phyloP scores from a whole-genome alignment of 1,140 invertebrate species.

The Polypedilum pembai region DNA sequence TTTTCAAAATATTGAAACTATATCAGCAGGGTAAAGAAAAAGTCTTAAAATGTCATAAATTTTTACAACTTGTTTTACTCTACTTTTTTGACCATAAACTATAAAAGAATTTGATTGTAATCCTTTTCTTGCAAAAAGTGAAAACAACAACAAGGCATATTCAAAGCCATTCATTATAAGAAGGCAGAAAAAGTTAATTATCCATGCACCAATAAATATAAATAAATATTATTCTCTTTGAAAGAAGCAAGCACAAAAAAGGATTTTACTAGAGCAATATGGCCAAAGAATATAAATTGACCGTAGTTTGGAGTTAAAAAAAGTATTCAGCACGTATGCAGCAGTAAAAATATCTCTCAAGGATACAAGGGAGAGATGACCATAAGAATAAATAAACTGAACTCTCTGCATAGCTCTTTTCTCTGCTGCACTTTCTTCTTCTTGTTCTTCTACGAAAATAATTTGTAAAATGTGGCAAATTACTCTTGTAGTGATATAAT shows the following conservation, averaged over 20 bases:
- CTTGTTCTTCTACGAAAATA: too few species aligned
- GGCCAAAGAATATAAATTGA: conserved; percentile 6
- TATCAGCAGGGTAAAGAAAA: neutral
- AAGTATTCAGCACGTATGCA: conserved; percentile 7
- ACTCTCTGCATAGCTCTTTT: neutral
- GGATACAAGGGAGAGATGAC: neutral
- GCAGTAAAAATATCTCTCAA: neutral
- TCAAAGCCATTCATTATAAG: neutral
- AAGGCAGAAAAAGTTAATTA: conserved; percentile 25
- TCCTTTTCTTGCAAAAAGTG: conserved; percentile 2
- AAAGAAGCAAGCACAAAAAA: neutral
- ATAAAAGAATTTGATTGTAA: neutral
- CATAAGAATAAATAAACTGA: conserved; percentile 26
- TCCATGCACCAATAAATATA: conserved; percentile 26
- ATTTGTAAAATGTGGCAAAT: too few species aligned
- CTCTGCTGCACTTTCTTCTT: too few species aligned
- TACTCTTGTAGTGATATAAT: too few species aligned
- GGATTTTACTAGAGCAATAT: conserved; percentile 22
- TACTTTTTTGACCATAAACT: conserved; percentile 15
- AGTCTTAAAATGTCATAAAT: conserved; percentile 20
- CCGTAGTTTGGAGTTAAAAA: neutral
- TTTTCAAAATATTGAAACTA: conserved; percentile 14
- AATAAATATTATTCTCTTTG: neutral
- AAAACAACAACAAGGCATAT: conserved; percentile 3
- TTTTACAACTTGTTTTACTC: conserved; percentile 26